These are phyloP conservation scores for Ophiodon elongatus DNA, from an alignment of 2,113 vertebrate species.

Conservation along the genomic window DNA sequence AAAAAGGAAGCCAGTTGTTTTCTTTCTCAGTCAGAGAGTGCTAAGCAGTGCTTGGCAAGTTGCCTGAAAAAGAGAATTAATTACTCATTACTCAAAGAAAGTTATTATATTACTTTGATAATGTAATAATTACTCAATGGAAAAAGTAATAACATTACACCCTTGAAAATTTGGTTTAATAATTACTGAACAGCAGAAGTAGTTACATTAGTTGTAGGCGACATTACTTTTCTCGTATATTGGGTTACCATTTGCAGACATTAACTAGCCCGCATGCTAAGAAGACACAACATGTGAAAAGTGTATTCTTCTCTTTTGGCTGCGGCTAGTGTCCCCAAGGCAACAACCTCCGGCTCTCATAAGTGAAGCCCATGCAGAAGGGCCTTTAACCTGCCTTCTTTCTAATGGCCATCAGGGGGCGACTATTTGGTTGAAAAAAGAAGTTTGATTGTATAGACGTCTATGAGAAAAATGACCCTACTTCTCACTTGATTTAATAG, in stretches of 20 bases:
- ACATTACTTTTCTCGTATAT: background rate
- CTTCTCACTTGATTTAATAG: background rate
- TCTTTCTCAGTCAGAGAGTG: background rate
- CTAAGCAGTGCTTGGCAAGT: background rate
- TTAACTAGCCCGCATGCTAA: background rate
- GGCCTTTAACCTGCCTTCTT: background rate
- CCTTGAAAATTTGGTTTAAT: background rate
- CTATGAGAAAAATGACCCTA: too few relatives aligned
- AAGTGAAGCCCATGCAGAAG: background rate
- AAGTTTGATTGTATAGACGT: too few relatives aligned
- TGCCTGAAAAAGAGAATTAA: background rate
- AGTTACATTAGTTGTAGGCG: background rate
- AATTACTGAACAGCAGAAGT: background rate
- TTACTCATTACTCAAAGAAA: background rate
- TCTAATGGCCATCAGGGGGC: background rate
- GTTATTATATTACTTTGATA: too few relatives aligned
- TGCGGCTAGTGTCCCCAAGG: too few relatives aligned
- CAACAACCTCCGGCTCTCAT: too few relatives aligned
- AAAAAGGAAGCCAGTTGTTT: slow-evolving; percentile 34
- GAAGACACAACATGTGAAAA: background rate
- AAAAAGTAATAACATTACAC: too few relatives aligned
- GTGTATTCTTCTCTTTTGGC: too few relatives aligned
- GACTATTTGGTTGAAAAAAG: background rate
- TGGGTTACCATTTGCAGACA: background rate
- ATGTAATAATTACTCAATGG: too few relatives aligned